Conservation (phyloP, 2,113 vertebrate genomes). For the Aix galericulata region DNA sequence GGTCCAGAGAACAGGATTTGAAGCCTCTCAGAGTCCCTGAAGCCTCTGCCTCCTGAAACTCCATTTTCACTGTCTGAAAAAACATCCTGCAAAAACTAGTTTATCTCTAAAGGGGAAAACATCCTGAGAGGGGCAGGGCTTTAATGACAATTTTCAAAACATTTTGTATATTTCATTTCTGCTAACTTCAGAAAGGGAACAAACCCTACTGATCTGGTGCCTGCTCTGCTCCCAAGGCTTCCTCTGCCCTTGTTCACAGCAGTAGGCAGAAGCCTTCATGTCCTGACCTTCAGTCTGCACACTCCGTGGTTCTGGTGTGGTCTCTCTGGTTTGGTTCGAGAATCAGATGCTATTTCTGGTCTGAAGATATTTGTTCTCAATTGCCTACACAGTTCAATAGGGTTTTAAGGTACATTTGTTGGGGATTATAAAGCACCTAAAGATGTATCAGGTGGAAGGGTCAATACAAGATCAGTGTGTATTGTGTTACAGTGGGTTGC, state of each 20-base stretch:
- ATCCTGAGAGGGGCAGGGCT: not conserved
- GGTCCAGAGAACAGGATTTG: not conserved
- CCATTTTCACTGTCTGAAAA: not conserved
- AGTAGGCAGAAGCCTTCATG: not conserved
- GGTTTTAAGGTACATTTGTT: conserved; percentile 63
- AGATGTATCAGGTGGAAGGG: conserved; percentile 56
- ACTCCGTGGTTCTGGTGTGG: not conserved
- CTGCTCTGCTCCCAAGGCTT: not conserved
- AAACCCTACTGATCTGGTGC: not conserved
- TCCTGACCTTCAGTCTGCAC: not conserved
- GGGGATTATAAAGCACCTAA: conserved; percentile 68
- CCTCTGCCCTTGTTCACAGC: not conserved
- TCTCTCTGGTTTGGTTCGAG: not conserved
- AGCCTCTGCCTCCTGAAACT: not conserved
- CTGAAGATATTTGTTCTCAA: conserved; percentile 66
- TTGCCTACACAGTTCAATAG: conserved; percentile 46
- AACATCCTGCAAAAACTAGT: not conserved
- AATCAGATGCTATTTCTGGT: conserved; percentile 38
- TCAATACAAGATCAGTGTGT: conserved; percentile 54
- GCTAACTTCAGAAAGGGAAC: not conserved
- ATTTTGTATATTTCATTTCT: not conserved
- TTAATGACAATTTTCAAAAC: not conserved
- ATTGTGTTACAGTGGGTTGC: conserved; percentile 28
- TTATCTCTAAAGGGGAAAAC: not conserved
- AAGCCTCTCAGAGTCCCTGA: not conserved